phyloP scores from a whole-genome alignment of 2,113 vertebrate genomes.

The Thunnus thynnus region DNA sequence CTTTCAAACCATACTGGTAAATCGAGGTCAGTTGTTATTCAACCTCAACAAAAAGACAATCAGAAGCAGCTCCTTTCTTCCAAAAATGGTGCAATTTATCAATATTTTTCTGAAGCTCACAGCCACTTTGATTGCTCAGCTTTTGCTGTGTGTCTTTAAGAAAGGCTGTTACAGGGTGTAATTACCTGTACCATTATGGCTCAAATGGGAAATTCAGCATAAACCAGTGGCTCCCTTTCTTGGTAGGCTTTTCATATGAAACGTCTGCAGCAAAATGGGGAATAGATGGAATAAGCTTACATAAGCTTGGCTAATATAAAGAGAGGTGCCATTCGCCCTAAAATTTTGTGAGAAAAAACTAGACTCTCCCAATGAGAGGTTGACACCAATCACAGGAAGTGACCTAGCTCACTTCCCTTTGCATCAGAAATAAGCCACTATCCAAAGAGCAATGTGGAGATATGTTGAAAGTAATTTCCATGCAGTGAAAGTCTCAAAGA shows the following conservation, averaged over 20 bases:
- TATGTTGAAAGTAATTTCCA: slow-evolving; percentile 45
- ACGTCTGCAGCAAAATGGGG: neutral
- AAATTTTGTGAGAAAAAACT: too few species aligned
- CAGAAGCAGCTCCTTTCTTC: neutral
- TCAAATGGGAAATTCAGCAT: too few species aligned
- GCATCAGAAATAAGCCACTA: neutral
- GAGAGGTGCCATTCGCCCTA: too few species aligned
- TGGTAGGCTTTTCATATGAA: neutral
- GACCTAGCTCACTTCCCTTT: neutral
- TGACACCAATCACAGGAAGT: neutral
- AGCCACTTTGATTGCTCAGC: too few species aligned
- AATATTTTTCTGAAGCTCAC: neutral
- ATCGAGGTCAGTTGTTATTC: neutral
- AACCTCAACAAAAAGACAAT: neutral
- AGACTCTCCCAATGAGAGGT: too few species aligned
- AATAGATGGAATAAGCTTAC: too few species aligned
- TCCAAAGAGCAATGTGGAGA: neutral
- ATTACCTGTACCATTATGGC: too few species aligned
- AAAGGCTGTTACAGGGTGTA: too few species aligned
- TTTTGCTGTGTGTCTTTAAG: too few species aligned
- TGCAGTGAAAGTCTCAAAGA: slow-evolving; percentile 10
- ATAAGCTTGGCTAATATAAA: too few species aligned
- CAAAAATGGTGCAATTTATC: neutral
- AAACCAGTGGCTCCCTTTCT: too few species aligned
- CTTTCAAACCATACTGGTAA: neutral